phyloP scores from a whole-genome alignment of 2,113 vertebrate species.

The Telmatochromis sp. region DNA sequence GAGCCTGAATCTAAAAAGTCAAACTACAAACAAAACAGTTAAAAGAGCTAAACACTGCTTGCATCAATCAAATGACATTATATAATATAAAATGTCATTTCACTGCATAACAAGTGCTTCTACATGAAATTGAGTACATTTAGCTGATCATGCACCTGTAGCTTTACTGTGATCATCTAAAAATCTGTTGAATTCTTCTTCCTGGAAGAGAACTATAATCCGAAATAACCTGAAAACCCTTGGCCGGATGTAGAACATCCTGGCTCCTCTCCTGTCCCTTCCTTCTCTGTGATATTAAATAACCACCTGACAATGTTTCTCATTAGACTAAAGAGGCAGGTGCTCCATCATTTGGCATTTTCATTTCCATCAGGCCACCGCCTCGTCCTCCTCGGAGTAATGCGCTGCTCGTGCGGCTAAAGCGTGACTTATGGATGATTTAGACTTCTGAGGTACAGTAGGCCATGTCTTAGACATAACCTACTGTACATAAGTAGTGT shows the following conservation, averaged over 20 bases:
- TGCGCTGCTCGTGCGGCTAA: background rate
- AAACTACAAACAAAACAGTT: background rate
- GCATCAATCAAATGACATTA: background rate
- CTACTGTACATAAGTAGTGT: background rate
- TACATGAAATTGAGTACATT: background rate
- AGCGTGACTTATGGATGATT: background rate
- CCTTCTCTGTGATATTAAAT: constrained; percentile 38
- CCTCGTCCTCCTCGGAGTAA: constrained; percentile 7
- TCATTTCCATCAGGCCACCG: constrained; percentile 33
- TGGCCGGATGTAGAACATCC: background rate
- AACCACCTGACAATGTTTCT: constrained; percentile 44
- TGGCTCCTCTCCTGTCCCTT: background rate
- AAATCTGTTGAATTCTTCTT: background rate
- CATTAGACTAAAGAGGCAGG: constrained; percentile 56
- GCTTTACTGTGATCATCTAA: background rate
- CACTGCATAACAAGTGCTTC: background rate
- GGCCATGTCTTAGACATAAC: background rate
- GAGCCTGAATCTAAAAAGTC: background rate
- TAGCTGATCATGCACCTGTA: background rate
- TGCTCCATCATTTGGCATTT: constrained; percentile 38
- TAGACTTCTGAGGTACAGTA: background rate
- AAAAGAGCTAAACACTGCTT: background rate
- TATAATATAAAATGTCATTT: background rate
- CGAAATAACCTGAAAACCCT: background rate
- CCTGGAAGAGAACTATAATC: constrained; percentile 2